Conservation (phyloP, 1,140 invertebrate genomes). For the Dreissena rostriformis region DNA sequence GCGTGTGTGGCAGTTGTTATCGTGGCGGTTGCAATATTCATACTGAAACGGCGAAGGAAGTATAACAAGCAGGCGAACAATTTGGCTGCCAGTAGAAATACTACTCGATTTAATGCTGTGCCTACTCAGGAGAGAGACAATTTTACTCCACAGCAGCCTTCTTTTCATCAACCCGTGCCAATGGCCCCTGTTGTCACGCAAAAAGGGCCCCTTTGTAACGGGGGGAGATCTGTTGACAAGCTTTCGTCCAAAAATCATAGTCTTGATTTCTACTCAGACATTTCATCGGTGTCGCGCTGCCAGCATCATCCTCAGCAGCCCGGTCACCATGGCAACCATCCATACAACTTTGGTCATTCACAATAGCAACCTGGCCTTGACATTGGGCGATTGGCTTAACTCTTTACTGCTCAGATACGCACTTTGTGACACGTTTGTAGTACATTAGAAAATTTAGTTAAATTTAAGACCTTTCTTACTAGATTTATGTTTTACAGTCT, state of each 20-base stretch:
- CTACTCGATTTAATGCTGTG: slow-evolving; percentile 71
- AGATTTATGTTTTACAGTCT: too few species aligned
- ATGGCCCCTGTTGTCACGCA: not conserved
- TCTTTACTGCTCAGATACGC: too few species aligned
- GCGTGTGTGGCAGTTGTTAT: slow-evolving; percentile 65
- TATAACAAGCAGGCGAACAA: slow-evolving; percentile 49
- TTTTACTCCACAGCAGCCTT: slow-evolving; percentile 51
- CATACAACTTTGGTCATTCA: slow-evolving; percentile 41
- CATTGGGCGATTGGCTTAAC: too few species aligned
- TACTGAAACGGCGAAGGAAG: slow-evolving; percentile 64
- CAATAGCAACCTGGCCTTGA: not conserved
- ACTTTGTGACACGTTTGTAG: too few species aligned
- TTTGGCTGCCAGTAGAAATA: slow-evolving; percentile 56
- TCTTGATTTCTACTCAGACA: slow-evolving; percentile 76
- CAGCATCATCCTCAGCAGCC: slow-evolving; percentile 65
- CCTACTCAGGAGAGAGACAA: slow-evolving; percentile 73
- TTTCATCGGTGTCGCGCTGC: slow-evolving; percentile 75
- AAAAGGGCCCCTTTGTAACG: slow-evolving; percentile 55
- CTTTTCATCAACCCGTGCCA: slow-evolving; percentile 61
- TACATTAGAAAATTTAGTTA: too few species aligned
- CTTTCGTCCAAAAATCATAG: slow-evolving; percentile 67
- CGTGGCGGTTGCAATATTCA: slow-evolving; percentile 67
- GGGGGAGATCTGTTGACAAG: slow-evolving; percentile 57
- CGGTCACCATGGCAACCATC: slow-evolving; percentile 41
- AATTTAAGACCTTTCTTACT: too few species aligned